Evolutionary conservation across 2,888 invertebrate genomes (phyloP), one percentile per base, ranked within the genome.

Genomic region (Acrobasis consociella): DNA sequence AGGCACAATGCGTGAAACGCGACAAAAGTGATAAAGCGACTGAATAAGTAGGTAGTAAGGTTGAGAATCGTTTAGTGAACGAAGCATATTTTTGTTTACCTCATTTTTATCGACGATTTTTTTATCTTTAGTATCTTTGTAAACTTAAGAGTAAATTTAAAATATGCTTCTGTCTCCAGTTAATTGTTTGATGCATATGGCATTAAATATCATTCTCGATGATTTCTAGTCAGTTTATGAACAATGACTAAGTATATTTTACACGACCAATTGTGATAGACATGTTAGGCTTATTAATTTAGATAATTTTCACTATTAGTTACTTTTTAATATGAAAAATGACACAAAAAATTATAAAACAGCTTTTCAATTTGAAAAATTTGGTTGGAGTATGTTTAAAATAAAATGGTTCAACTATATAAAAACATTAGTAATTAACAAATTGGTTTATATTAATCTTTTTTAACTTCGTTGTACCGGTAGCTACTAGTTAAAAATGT

Each of bases 1-100:
- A 83, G 17, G 56, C 22, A 56, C 15, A 11, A 15, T 56, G 56
- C 56, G 56, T 56, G 5, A 56, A 56, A 87, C 87, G 83, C 86
- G 88, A 83, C 79, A 75, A 83, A 86, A 89, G 90, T 90, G 91
- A 90, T 89, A 91, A 88, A 83, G 89, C 89, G 91, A 92, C 91
- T 92, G 91, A 92, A 89, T 86, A 81, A 79, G 77, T 83, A 88
- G 83, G 84, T 84, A 78, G 78, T 82, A 81, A 66, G 75, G 74
- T 70, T 74, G 64, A 64, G 63, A 59, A 66, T 64, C 65, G 69
- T 70, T 64, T 69, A 74, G 70, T 70, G 71, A 68, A 67, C 72
- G 74, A 67, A 66, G 60, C 66, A 60, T 60, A 51, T 60, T 60
- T 60, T 51, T 10, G 42, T 37, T 13, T 16, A 42, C 10, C 42